Base-by-base conservation (phyloP, 2,888 invertebrate genomes). In the Xylophagus ater region DNA sequence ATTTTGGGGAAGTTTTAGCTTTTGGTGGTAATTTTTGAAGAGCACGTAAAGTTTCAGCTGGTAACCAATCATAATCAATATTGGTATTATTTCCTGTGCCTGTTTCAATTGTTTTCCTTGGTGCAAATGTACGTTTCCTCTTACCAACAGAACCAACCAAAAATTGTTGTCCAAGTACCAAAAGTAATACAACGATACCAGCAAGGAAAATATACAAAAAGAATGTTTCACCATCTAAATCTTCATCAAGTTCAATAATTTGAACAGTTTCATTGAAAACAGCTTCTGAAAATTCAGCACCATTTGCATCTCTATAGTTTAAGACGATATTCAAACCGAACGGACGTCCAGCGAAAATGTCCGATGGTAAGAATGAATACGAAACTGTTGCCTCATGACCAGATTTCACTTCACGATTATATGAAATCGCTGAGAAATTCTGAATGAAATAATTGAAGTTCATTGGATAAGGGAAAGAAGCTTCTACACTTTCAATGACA, bases 41-140 rank as follows among this genome's bases (percentile, higher is more conserved):
- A 60, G 76, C 78, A 51, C 82, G 80, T 36, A 89, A 72, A 46
- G 86, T 84, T 65, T 92, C 88, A 57, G 84, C 82, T 26, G 98
- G 97, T 57, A 98, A 72, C 98, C 98, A 98, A 53, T 98, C 96
- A 58, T 89, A 96, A 66, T 98, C 97, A 4, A 99, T 90, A 65
- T 92, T 89, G 53, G 83, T 78, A 42, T 80, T 81, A 55, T 81
- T 85, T 44, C 78, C 76, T 1, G 96, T 96, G 46, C 96, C 96
- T 52, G 88, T 85, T 68, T 98, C 96, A 4, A 92, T 75, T 26
- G 76, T 74, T 44, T 74, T 72, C 37, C 77, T 72, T 2, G 60
- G 72, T 46, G 67, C 67, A 55, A 36, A 59, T 58, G 57, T 54
- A 34, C 65, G 62, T 51, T 65, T 65, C 21, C 82, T 74, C 58